phyloP scores from a whole-genome alignment of 2,888 invertebrate genomes.

The Spisula solida region DNA sequence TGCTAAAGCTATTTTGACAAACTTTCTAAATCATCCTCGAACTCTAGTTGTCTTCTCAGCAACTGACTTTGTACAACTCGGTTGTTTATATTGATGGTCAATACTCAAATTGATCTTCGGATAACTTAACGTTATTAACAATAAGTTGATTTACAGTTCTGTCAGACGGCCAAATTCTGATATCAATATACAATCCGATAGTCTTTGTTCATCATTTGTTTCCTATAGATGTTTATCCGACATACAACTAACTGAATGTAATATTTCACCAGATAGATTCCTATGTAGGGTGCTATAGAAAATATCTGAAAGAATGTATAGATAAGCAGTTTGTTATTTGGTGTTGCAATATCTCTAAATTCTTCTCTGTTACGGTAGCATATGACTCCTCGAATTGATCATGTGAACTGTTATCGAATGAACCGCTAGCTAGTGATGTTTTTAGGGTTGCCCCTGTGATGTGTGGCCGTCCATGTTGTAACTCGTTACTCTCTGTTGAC shows the following conservation, averaged over 20 bases:
- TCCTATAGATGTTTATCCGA: constrained; percentile 3
- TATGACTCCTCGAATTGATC: too few species aligned
- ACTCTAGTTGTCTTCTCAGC: neutral
- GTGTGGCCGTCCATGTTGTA: too few species aligned
- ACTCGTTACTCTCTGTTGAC: too few species aligned
- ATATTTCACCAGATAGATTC: neutral
- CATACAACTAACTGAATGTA: neutral
- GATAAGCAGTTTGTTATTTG: neutral
- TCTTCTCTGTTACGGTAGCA: too few species aligned
- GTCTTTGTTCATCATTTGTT: neutral
- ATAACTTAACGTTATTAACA: neutral
- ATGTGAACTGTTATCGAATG: too few species aligned
- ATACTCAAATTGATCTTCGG: neutral
- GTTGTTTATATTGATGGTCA: neutral
- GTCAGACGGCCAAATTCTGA: neutral
- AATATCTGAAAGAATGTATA: neutral
- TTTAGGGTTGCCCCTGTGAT: too few species aligned
- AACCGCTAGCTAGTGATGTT: too few species aligned
- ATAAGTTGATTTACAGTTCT: neutral
- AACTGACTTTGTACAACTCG: neutral
- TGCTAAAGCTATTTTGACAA: too few species aligned
- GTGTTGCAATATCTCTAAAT: neutral
- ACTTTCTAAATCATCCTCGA: too few species aligned
- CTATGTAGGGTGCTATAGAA: neutral
- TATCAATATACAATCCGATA: constrained; percentile 1